These are phyloP conservation scores for Teleogryllus occipitalis DNA, from an alignment of 1,140 invertebrate species.

Conservation along the genomic window DNA sequence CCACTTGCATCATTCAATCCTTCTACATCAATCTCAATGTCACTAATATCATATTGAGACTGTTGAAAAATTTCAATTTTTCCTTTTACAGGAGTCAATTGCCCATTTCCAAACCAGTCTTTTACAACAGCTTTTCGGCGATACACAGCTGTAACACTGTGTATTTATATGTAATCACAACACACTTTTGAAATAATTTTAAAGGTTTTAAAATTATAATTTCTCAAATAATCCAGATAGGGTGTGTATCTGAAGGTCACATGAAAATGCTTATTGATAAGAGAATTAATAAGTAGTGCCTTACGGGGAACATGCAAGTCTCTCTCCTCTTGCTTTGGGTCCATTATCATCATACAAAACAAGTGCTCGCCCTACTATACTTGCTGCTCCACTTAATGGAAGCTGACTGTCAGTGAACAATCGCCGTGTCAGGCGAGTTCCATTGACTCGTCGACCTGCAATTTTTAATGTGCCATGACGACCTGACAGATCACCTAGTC, in stretches of 20 bases:
- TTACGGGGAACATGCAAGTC: conserved; percentile 81
- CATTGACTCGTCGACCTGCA: conserved; percentile 57
- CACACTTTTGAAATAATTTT: background rate
- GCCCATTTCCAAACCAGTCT: conserved; percentile 79
- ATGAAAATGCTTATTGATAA: background rate
- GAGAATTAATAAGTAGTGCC: background rate
- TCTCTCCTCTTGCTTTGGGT: conserved; percentile 73
- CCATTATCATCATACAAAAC: conserved; percentile 84
- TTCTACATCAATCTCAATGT: conserved; percentile 67
- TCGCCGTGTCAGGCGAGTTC: conserved; percentile 53
- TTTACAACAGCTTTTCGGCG: conserved; percentile 73
- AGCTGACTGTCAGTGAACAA: conserved; percentile 70
- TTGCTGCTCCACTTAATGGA: conserved; percentile 64
- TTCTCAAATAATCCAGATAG: background rate
- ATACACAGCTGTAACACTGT: conserved; percentile 38
- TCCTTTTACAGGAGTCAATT: conserved; percentile 51
- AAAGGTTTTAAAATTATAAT: background rate
- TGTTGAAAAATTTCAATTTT: conserved; percentile 75
- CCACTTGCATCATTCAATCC: conserved; percentile 58
- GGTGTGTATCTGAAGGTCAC: background rate
- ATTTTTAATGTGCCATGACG: conserved; percentile 64
- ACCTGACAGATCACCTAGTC: conserved; percentile 43
- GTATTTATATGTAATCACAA: background rate
- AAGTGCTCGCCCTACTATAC: conserved; percentile 72
- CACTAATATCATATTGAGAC: conserved; percentile 73